Percentiles rank a stretch among this genome's conserved stretches.
Conservation (phyloP, 92 coral and sea anemone species). For the Porites cylindrica region DNA sequence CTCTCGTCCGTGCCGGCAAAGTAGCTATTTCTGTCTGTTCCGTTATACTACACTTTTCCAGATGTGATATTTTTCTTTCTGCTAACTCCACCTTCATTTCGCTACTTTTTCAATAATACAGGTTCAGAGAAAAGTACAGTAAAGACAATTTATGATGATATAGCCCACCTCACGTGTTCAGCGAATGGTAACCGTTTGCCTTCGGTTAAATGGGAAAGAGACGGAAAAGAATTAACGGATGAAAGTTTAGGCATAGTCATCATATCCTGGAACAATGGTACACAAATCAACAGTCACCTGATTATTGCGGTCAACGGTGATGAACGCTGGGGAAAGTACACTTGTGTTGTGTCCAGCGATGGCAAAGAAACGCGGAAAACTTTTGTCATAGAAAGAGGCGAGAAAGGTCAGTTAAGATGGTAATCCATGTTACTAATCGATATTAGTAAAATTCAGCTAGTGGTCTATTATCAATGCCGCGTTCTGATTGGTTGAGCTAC, state of each 20-base stretch:
- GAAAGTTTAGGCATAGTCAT: conserved; percentile 11
- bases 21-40: no score
- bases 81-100: neutral
- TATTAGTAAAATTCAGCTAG: no score
- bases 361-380: conserved; percentile 3
- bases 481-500: no score
- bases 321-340: conserved; percentile 33
- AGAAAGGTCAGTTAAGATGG: neutral
- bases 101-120: neutral
- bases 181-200: neutral
- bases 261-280: conserved; percentile 13
- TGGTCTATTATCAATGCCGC: no score
- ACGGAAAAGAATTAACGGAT: neutral
- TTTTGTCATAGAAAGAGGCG: conserved; percentile 21
- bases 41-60: no score
- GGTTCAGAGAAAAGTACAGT: neutral
- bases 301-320: conserved; percentile 37
- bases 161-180: conserved; percentile 32
- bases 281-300: conserved; percentile 25
- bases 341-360: conserved; percentile 17
- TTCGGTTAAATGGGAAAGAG: conserved; percentile 32
- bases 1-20: no score
- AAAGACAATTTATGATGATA: conserved; percentile 9
- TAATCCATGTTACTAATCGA: neutral
- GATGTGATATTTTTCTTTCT: no score